phyloP scores from a whole-genome alignment of 2,888 invertebrate genomes.

The Tortricodes alternella region DNA sequence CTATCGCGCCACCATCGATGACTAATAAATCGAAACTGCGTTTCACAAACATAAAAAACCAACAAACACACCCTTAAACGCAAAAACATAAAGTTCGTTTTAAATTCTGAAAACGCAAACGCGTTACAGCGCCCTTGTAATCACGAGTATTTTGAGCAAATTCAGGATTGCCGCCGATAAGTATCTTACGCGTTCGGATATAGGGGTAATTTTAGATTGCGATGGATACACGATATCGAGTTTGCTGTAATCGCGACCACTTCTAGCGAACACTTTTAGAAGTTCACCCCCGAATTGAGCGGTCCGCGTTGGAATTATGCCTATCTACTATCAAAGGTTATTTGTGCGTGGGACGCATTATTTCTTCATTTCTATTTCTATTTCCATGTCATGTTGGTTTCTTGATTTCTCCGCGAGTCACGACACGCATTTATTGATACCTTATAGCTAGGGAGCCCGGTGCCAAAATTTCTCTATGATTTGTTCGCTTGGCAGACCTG shows the following conservation, averaged over 20 bases:
- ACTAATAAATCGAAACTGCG: conserved; percentile 71
- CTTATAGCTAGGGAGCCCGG: too few relatives aligned
- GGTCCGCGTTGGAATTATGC: conserved; percentile 74
- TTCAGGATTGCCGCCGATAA: conserved; percentile 44
- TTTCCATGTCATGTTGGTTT: conserved; percentile 27
- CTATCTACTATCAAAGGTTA: conserved; percentile 66
- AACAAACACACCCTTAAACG: conserved; percentile 34
- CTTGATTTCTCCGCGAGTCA: conserved; percentile 21
- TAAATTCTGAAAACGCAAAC: conserved; percentile 30
- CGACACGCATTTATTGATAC: conserved; percentile 21
- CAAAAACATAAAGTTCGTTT: conserved; percentile 30
- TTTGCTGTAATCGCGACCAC: conserved; percentile 74
- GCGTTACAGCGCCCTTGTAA: conserved; percentile 51
- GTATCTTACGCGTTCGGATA: conserved; percentile 46
- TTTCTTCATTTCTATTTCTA: conserved; percentile 69
- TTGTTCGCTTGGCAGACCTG: too few relatives aligned
- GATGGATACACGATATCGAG: conserved; percentile 41
- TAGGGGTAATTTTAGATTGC: conserved; percentile 48
- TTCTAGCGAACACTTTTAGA: conserved; percentile 78
- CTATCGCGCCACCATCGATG: conserved; percentile 82
- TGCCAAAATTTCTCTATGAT: too few relatives aligned
- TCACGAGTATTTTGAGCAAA: conserved; percentile 56
- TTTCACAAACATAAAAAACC: conserved; percentile 35
- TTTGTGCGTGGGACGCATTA: conserved; percentile 70
- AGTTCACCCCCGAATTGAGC: conserved; percentile 77